Conservation (phyloP, 2,113 vertebrate genomes). For the Mirounga angustirostris region DNA sequence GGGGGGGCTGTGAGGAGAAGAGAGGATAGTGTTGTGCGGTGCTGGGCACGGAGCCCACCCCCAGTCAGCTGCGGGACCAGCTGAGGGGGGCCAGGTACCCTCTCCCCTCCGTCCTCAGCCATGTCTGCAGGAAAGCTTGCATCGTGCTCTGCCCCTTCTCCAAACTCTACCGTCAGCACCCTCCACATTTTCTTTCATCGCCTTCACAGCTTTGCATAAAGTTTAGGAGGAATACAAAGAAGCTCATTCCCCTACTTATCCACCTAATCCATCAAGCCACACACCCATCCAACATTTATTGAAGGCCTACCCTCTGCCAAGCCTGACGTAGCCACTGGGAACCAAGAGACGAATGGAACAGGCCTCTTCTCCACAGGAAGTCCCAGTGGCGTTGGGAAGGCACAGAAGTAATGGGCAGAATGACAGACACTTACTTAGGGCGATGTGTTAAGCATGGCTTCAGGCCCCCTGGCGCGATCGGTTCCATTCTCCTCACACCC, state of each 20-base stretch:
- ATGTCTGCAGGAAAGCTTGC: background rate
- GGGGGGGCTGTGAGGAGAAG: background rate
- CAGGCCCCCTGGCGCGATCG: background rate
- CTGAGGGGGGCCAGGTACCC: background rate
- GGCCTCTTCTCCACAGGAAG: background rate
- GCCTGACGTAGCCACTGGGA: background rate
- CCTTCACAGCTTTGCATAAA: background rate
- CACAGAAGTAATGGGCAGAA: background rate
- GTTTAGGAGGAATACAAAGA: background rate
- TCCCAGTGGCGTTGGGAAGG: background rate
- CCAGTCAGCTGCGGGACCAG: background rate
- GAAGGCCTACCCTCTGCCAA: background rate
- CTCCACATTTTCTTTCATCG: background rate
- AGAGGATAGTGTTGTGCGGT: background rate
- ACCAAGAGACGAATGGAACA: background rate
- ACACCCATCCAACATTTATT: background rate
- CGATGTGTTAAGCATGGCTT: fast-evolving
- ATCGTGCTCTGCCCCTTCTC: background rate
- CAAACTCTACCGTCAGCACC: background rate
- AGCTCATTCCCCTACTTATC: background rate
- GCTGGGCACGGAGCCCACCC: background rate
- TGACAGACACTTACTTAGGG: fast-evolving
- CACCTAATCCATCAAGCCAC: background rate
- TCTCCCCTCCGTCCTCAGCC: background rate
- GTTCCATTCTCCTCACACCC: background rate